Base-by-base conservation (phyloP, 2,113 vertebrate species). In the Crotophaga sulcirostris region DNA sequence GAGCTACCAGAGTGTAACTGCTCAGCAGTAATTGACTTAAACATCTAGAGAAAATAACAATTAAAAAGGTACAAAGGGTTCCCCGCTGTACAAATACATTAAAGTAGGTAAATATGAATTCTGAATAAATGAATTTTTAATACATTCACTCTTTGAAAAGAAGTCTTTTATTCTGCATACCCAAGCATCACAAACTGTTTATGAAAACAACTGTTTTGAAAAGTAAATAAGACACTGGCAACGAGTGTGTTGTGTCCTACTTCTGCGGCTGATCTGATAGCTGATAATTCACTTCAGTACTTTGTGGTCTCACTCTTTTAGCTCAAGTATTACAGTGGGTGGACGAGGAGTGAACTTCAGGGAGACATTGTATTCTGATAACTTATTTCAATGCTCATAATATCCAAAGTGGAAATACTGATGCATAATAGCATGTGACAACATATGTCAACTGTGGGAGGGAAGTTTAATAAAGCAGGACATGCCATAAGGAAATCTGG, bases 91-190 rank as follows among this genome's bases (percentile, higher is more conserved):
- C 89, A 96, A 96, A 96, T 81, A 92, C 64, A 95, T 92, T 86
- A 81, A 93, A 94, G 85, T 40, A 80, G 67, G 82, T 75, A 96
- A 96, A 96, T 87, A 95, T 79, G 68, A 94, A 84, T 77, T 86
- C 75, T 86, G 94, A 95, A 93, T 93, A 96, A 95, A 96, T 95
- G 63, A 94, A 95, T 96, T 90, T 94, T 92, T 94, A 96, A 96
- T 90, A 81, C 15, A 49, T 58, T 64, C 40, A 26, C 64, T 76
- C 94, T 96, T 94, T 93, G 95, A 95, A 96, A 93, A 87, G 10
- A 58, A 52, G 67, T 87, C 89, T 95, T 84, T 94, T 51, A 73
- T 87, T 95, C 81, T 80, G 87, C 67, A 78, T 70, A 93, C 70
- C 92, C 31, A 88, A 93, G 76, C 62, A 8, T 90, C 93, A 90